A percentile compares a stretch with the other conserved stretches of the same genome.
phyloP scores from a whole-genome alignment of 2,888 invertebrate species.

The Erebia palarica region DNA sequence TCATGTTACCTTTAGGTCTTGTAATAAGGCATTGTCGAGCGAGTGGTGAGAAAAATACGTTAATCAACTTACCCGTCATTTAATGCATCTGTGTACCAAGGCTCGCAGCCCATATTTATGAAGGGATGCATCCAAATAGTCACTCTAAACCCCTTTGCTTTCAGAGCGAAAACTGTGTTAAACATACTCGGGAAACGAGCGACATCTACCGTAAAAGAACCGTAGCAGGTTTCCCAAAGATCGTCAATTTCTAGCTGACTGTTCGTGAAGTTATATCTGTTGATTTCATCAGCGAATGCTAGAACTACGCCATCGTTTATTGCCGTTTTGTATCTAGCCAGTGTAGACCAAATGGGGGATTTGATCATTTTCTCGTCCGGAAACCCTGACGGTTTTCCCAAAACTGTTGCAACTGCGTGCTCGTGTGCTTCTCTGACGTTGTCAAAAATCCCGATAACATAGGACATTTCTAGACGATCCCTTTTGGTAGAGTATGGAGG shows the following conservation, averaged over 20 bases:
- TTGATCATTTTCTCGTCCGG: constrained; percentile 82
- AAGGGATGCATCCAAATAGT: constrained; percentile 86
- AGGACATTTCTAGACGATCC: constrained; percentile 71
- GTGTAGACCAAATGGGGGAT: constrained; percentile 86
- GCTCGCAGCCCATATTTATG: constrained; percentile 81
- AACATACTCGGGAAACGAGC: constrained; percentile 81
- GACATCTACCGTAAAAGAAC: constrained; percentile 77
- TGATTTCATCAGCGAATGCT: constrained; percentile 78
- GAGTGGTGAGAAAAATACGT: neutral
- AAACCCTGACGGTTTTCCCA: constrained; percentile 80
- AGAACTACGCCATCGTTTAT: constrained; percentile 78
- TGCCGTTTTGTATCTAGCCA: constrained; percentile 82
- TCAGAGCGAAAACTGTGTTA: constrained; percentile 66
- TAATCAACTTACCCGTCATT: constrained; percentile 65
- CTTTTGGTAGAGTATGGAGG: constrained; percentile 74
- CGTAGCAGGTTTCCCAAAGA: constrained; percentile 85
- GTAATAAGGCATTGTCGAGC: too few species aligned
- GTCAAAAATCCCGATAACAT: constrained; percentile 83
- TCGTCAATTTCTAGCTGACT: constrained; percentile 86
- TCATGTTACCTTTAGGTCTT: too few species aligned
- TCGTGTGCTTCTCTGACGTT: constrained; percentile 83
- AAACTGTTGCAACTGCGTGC: constrained; percentile 81
- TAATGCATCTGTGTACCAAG: constrained; percentile 72
- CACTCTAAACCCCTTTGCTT: constrained; percentile 77
- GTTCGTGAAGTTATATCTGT: constrained; percentile 71